A percentile compares a stretch with the other conserved stretches of the same genome.
These are phyloP conservation scores for Eupithecia abbreviata DNA, from an alignment of 2,888 invertebrate genomes.

Conservation along the genomic window DNA sequence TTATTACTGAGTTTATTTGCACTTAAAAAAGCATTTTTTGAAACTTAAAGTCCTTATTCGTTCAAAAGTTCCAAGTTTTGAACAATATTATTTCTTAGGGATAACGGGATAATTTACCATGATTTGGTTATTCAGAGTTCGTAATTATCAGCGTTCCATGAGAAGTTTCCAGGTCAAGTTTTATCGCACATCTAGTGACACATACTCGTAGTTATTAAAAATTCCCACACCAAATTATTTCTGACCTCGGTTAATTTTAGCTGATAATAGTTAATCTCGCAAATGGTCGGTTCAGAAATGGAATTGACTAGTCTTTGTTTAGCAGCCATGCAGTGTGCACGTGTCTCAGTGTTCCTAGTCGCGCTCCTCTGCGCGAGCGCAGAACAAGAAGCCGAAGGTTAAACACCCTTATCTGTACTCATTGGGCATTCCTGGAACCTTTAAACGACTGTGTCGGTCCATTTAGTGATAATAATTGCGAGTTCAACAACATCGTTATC, in stretches of 20 bases:
- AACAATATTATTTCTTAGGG: neutral
- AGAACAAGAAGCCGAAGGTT: constrained; percentile 57
- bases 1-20: neutral
- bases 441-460: constrained; percentile 3
- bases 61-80: neutral
- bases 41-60: neutral
- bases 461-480: constrained; percentile 7
- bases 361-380: constrained; percentile 58
- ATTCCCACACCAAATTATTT: constrained; percentile 5
- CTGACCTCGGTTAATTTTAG: constrained; percentile 8
- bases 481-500: constrained; percentile 20
- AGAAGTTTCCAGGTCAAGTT: neutral
- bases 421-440: constrained; percentile 52
- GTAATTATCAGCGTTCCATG: neutral
- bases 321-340: constrained; percentile 52
- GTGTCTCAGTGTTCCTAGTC: constrained; percentile 55
- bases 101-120: neutral
- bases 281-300: neutral
- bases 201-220: constrained; percentile 4
- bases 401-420: constrained; percentile 49
- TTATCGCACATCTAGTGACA: neutral
- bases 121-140: neutral
- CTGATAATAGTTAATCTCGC: constrained; percentile 15
- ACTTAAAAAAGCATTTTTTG: neutral
- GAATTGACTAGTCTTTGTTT: constrained; percentile 27